These are phyloP conservation scores for Chauna torquata DNA, from an alignment of 2,113 vertebrate genomes.

Conservation along the genomic window DNA sequence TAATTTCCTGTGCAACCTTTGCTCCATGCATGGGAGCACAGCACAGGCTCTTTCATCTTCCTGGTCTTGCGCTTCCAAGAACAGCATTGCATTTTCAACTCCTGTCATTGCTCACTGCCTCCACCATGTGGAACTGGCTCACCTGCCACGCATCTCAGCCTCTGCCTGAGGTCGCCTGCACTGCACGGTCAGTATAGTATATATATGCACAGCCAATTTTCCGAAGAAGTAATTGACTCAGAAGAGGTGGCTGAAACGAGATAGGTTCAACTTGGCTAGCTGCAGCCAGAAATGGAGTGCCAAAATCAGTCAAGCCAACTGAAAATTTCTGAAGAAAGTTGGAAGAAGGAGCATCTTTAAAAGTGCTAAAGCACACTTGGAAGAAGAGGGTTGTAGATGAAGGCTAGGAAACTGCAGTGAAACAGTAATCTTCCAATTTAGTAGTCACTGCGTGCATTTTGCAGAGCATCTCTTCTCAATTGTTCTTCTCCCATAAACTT, in stretches of 20 bases:
- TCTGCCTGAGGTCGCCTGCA: neutral
- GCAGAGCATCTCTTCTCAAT: neutral
- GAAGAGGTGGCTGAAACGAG: neutral
- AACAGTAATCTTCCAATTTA: neutral
- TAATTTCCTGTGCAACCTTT: neutral
- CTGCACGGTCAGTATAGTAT: too few relatives aligned
- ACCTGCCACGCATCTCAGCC: fast-evolving
- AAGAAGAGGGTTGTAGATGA: neutral
- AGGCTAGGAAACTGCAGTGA: neutral
- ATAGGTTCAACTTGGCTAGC: neutral
- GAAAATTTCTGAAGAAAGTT: neutral
- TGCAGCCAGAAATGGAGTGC: neutral
- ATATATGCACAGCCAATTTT: neutral
- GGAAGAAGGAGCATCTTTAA: neutral
- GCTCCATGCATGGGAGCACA: fast-evolving
- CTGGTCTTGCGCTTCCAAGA: neutral
- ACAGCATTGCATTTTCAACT: neutral
- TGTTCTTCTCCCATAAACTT: neutral
- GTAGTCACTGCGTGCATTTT: neutral
- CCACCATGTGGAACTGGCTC: constrained; percentile 12
- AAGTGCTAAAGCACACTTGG: neutral
- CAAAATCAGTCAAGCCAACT: neutral
- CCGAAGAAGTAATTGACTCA: fast-evolving
- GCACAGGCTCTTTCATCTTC: neutral
- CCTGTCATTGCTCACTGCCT: neutral